Evolutionary conservation across 2,113 vertebrate genomes (phyloP).

Genomic region (Jacana jacana): DNA sequence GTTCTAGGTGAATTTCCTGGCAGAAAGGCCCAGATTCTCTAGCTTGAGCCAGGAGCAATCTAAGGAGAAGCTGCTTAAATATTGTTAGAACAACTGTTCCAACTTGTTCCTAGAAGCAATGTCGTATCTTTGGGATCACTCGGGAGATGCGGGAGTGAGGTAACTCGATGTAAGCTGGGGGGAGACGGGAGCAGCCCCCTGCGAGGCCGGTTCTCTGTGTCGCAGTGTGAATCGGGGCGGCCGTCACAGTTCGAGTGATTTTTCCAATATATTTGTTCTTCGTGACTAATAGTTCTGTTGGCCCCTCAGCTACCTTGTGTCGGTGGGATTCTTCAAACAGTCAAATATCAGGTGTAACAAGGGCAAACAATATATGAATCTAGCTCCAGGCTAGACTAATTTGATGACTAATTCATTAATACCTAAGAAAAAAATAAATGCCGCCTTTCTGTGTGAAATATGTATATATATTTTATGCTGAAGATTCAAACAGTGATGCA

Average conservation of each 20-base stretch:
- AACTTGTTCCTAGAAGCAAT: not conserved
- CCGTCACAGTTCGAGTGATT: not conserved
- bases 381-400: constrained; percentile 42
- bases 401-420: constrained; percentile 32
- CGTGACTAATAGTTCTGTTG: not conserved
- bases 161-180: not conserved
- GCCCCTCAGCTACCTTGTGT: not conserved
- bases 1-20: not conserved
- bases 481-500: constrained; percentile 16
- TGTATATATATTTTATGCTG: not conserved
- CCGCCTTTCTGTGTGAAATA: not conserved
- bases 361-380: not conserved
- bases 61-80: not conserved
- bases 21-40: not conserved
- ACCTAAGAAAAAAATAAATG: not conserved
- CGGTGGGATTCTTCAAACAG: constrained; percentile 3
- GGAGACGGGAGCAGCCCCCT: not conserved
- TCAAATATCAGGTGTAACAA: not conserved
- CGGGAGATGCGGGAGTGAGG: not conserved
- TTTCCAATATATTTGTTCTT: not conserved
- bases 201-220: fast-evolving
- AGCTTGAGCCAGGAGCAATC: not conserved
- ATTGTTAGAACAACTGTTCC: not conserved
- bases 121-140: not conserved
- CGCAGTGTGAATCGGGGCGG: fast-evolving